Evolutionary conservation across 2,797 vertebrate genomes (phyloP).

Genomic region (Epinephelus awoara): DNA sequence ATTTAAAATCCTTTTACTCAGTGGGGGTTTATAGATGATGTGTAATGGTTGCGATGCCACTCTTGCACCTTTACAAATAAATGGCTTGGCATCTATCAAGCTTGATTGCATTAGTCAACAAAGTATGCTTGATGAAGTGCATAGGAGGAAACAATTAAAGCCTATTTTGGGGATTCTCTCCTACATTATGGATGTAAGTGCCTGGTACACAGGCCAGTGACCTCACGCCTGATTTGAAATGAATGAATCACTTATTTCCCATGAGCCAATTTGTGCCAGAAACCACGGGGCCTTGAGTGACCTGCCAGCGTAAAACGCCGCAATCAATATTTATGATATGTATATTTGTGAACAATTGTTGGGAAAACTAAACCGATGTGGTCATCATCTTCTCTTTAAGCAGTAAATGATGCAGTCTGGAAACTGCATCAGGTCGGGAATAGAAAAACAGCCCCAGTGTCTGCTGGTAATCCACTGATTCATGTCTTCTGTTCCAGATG

Average conservation of each 20-base stretch:
- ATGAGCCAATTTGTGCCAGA: conserved; percentile 44
- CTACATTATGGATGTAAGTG: conserved; percentile 36
- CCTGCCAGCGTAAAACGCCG: conserved; percentile 23
- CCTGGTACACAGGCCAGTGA: conserved; percentile 18
- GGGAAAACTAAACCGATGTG: background rate
- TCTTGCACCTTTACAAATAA: conserved; percentile 19
- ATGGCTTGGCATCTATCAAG: conserved; percentile 3
- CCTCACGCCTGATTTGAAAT: conserved; percentile 40
- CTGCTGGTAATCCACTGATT: background rate
- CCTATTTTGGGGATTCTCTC: conserved; percentile 13
- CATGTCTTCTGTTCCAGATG: conserved; percentile 85
- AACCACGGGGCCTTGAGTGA: conserved; percentile 29
- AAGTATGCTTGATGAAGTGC: conserved; percentile 16
- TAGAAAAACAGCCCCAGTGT: conserved; percentile 6
- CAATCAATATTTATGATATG: conserved; percentile 61
- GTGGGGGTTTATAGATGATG: conserved; percentile 11
- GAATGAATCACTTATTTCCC: conserved; percentile 53
- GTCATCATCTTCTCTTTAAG: background rate
- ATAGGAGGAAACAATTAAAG: conserved; percentile 23
- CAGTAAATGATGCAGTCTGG: background rate
- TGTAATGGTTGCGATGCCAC: background rate
- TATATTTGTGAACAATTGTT: conserved; percentile 20
- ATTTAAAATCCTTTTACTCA: conserved; percentile 14
- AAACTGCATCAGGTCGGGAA: background rate
- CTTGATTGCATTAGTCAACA: conserved; percentile 18